Evolutionary conservation across 2,797 vertebrate genomes (phyloP).

Genomic region (Spondyliosoma cantharus): DNA sequence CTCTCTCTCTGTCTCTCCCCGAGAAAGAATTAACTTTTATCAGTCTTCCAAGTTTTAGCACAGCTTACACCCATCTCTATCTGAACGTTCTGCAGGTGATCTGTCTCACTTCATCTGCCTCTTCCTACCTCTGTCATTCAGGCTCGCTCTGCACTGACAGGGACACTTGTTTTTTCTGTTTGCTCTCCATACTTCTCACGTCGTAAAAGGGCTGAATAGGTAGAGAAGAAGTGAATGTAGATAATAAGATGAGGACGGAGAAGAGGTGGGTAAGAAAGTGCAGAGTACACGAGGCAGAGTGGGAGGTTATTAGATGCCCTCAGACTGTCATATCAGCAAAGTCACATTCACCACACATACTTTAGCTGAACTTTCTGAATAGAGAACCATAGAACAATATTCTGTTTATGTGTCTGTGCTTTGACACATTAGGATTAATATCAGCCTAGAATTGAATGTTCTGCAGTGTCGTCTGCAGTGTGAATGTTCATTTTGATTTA

Average conservation of each 20-base stretch:
- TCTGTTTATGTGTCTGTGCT: not conserved
- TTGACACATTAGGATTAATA: conserved; percentile 26
- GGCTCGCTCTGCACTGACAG: conserved; percentile 40
- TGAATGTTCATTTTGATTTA: conserved; percentile 30
- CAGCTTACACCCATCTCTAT: conserved; percentile 70
- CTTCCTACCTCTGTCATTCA: conserved; percentile 54
- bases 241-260: conserved; percentile 6
- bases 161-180: conserved; percentile 52
- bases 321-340: conserved; percentile 13
- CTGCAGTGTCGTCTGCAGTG: conserved; percentile 12
- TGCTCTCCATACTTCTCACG: conserved; percentile 57
- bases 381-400: conserved; percentile 11
- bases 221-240: conserved; percentile 5
- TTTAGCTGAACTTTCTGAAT: conserved; percentile 9
- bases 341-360: conserved; percentile 10
- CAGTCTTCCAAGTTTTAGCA: conserved; percentile 73
- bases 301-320: conserved; percentile 40
- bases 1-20: conserved; percentile 50
- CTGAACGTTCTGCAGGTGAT: conserved; percentile 65
- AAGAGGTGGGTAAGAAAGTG: conserved; percentile 15
- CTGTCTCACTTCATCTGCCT: conserved; percentile 42
- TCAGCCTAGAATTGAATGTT: conserved; percentile 24
- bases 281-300: conserved; percentile 3
- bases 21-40: conserved; percentile 74
- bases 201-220: conserved; percentile 31